A percentile compares a stretch with the other conserved stretches of the same genome.
phyloP scores from a whole-genome alignment of 1,140 invertebrate species.

The Pectinophora gossypiella region DNA sequence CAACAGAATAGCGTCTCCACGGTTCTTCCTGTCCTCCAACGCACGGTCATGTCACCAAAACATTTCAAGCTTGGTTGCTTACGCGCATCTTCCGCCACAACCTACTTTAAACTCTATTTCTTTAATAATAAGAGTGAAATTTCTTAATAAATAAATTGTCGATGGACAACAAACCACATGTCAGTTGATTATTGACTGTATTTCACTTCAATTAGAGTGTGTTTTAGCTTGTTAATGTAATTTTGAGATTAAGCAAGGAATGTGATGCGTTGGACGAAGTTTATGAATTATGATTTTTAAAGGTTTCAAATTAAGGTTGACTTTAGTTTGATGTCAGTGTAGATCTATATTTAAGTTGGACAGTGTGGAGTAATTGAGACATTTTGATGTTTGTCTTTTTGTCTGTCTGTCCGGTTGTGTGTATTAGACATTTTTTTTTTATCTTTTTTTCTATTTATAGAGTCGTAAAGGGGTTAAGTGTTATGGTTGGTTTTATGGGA shows the following conservation, averaged over 20 bases:
- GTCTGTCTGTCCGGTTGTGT: slow-evolving; percentile 30
- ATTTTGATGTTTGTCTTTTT: slow-evolving; percentile 46
- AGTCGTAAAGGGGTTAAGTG: not conserved
- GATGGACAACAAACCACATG: too few relatives aligned
- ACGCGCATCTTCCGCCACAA: not conserved
- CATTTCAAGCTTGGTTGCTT: slow-evolving; percentile 51
- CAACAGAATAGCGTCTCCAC: slow-evolving; percentile 38
- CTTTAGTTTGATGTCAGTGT: slow-evolving; percentile 14
- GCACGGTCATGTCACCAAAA: slow-evolving; percentile 61
- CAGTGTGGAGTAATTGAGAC: slow-evolving; percentile 56
- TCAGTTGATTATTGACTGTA: not conserved
- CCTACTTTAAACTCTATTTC: slow-evolving; percentile 13
- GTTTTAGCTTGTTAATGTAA: not conserved
- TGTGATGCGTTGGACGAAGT: not conserved
- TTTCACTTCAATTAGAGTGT: not conserved
- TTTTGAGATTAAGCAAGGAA: not conserved
- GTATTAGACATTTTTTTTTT: slow-evolving; percentile 32
- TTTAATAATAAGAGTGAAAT: slow-evolving; percentile 23
- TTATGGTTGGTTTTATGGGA: slow-evolving; percentile 20
- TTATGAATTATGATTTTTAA: not conserved
- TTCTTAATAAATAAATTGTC: slow-evolving; percentile 24
- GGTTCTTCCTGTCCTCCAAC: slow-evolving; percentile 19
- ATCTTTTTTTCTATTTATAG: slow-evolving; percentile 29
- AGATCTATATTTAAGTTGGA: slow-evolving; percentile 37
- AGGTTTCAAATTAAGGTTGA: slow-evolving; percentile 11